These are phyloP conservation scores for Otus sunia DNA, from an alignment of 2,113 vertebrate genomes.

Conservation along the genomic window DNA sequence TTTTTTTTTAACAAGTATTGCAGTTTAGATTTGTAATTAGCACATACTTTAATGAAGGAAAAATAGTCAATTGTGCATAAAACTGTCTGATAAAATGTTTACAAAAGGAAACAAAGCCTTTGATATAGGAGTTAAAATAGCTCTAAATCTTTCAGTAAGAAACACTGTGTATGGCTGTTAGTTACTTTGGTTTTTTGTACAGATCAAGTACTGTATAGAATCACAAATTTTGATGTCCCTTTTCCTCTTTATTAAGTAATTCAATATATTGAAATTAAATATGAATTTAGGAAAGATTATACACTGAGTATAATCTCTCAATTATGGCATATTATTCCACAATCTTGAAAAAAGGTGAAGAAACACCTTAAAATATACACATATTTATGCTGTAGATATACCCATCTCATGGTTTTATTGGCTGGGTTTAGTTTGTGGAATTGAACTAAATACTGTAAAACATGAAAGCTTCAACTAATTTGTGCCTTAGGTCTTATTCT, in stretches of 20 bases:
- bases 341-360: neutral
- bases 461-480: neutral
- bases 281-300: neutral
- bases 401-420: rapidly evolving
- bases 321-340: neutral
- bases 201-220: neutral
- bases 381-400: neutral
- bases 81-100: neutral
- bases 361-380: neutral
- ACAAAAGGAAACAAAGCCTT: neutral
- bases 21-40: constrained; percentile 50
- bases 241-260: neutral
- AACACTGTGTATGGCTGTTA: neutral
- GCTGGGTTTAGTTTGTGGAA: neutral
- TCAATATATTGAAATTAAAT: neutral
- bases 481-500: neutral
- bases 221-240: neutral
- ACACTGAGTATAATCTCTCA: neutral
- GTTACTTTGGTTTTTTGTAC: neutral
- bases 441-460: neutral
- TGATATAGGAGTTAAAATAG: constrained; percentile 8
- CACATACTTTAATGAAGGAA: constrained; percentile 4
- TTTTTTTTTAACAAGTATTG: constrained; percentile 1
- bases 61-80: constrained; percentile 1
- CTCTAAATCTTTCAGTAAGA: neutral